Conservation (phyloP, 2,888 invertebrate genomes). For the Coleophora deauratella region DNA sequence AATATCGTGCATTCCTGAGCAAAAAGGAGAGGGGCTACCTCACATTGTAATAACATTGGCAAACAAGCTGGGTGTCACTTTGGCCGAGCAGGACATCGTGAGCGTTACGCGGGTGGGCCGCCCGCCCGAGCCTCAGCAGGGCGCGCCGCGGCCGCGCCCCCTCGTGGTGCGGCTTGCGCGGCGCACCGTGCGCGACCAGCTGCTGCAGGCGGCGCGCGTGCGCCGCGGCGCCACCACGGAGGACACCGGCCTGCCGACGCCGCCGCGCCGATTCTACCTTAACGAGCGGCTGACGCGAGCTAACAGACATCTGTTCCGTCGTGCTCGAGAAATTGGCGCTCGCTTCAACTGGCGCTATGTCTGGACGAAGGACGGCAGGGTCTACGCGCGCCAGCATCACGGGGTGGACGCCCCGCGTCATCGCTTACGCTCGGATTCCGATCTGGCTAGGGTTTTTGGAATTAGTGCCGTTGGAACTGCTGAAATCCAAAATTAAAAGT, state of each 20-base stretch:
- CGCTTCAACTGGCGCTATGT: background rate
- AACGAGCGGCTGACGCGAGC: slow-evolving; percentile 1
- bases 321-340: background rate
- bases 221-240: no score
- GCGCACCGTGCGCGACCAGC: background rate
- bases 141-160: background rate
- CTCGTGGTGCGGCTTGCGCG: background rate
- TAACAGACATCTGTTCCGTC: background rate
- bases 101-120: background rate
- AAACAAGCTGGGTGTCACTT: background rate
- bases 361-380: background rate
- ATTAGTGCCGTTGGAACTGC: no score
- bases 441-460: no score
- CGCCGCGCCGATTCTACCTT: background rate
- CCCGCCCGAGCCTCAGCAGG: no score
- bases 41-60: background rate
- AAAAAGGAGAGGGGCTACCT: background rate
- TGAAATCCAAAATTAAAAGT: no score
- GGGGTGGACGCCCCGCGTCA: background rate
- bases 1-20: background rate
- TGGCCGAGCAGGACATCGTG: no score
- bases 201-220: no score
- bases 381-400: background rate
- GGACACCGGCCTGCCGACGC: background rate
- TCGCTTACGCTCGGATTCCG: background rate